These are phyloP conservation scores for Epinephelus fuscoguttatus DNA, from an alignment of 2,113 vertebrate genomes.

Conservation along the genomic window DNA sequence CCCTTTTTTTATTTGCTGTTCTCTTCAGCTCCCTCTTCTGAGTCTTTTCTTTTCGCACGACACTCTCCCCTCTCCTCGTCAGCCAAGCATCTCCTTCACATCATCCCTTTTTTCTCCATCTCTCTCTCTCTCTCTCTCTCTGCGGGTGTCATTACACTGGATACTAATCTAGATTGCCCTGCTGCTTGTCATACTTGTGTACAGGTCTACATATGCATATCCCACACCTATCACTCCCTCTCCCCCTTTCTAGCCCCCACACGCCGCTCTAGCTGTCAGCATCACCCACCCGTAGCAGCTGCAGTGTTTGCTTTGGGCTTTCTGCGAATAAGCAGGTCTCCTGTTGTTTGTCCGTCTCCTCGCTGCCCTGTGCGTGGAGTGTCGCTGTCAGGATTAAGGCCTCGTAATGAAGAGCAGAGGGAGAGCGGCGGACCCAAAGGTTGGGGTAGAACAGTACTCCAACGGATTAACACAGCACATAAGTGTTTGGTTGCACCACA, in stretches of 20 bases:
- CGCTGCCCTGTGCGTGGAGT: slow-evolving; percentile 44
- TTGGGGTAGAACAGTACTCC: slow-evolving; percentile 44
- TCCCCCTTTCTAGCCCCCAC: slow-evolving; percentile 25
- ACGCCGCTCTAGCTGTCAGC: slow-evolving; percentile 52
- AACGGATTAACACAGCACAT: slow-evolving; percentile 69
- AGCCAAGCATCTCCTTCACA: slow-evolving; percentile 53
- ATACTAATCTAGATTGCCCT: slow-evolving; percentile 42
- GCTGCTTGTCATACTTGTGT: slow-evolving; percentile 28
- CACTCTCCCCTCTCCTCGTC: slow-evolving; percentile 28
- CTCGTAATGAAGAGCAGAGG: slow-evolving; percentile 74
- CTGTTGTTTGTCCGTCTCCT: slow-evolving; percentile 39
- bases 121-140: slow-evolving; percentile 12
- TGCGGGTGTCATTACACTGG: slow-evolving; percentile 13
- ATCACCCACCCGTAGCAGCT: slow-evolving; percentile 56
- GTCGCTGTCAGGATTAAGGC: slow-evolving; percentile 74
- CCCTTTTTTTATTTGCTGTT: slow-evolving; percentile 38
- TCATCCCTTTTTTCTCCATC: slow-evolving; percentile 20
- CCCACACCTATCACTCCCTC: slow-evolving; percentile 6
- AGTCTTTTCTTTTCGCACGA: slow-evolving; percentile 28
- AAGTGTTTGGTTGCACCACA: slow-evolving; percentile 62
- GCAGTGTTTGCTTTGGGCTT: slow-evolving; percentile 66
- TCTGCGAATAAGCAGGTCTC: slow-evolving; percentile 61
- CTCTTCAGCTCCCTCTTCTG: slow-evolving; percentile 49
- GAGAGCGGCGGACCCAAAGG: slow-evolving; percentile 53
- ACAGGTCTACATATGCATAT: slow-evolving; percentile 19